Evolutionary conservation across 2,888 invertebrate species (phyloP).

Genomic region (Andrena chrysosceles): DNA sequence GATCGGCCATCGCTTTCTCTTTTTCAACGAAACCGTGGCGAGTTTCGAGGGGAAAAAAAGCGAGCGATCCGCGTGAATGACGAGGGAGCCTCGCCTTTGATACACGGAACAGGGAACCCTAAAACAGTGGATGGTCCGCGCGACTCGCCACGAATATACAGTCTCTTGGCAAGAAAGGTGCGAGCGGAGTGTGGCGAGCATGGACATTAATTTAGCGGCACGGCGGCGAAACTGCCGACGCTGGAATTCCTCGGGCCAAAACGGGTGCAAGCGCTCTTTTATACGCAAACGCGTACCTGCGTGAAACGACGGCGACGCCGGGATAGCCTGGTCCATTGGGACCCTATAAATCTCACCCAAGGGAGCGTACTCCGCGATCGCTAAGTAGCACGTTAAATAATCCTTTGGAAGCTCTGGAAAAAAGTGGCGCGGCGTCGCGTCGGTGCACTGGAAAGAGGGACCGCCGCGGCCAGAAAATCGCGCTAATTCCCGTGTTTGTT

Average conservation of each 20-base stretch:
- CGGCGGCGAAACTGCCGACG: constrained; percentile 37
- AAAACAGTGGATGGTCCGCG: constrained; percentile 4
- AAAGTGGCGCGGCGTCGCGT: constrained; percentile 12
- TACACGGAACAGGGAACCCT: neutral
- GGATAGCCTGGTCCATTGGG: constrained; percentile 33
- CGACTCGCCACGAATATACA: constrained; percentile 10
- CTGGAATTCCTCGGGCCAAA: constrained; percentile 47
- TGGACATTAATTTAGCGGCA: constrained; percentile 56
- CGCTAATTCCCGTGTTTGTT: neutral
- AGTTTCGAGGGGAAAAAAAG: neutral
- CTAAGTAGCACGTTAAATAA: constrained; percentile 50
- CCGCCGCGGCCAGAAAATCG: neutral
- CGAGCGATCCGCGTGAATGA: neutral
- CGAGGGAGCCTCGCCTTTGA: constrained; percentile 3
- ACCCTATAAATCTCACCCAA: constrained; percentile 46
- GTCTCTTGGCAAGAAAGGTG: constrained; percentile 38
- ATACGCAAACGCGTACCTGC: constrained; percentile 13
- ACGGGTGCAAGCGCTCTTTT: constrained; percentile 52
- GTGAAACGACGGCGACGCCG: constrained; percentile 26
- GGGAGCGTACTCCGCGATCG: constrained; percentile 32
- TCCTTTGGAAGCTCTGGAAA: constrained; percentile 30
- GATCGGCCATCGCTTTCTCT: constrained; percentile 14
- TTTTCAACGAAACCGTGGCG: constrained; percentile 2
- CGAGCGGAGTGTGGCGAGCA: constrained; percentile 22
- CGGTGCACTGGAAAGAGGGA: neutral